phyloP scores from a whole-genome alignment of 2,888 invertebrate species.

The Spatulosminthurus flaviceps region DNA sequence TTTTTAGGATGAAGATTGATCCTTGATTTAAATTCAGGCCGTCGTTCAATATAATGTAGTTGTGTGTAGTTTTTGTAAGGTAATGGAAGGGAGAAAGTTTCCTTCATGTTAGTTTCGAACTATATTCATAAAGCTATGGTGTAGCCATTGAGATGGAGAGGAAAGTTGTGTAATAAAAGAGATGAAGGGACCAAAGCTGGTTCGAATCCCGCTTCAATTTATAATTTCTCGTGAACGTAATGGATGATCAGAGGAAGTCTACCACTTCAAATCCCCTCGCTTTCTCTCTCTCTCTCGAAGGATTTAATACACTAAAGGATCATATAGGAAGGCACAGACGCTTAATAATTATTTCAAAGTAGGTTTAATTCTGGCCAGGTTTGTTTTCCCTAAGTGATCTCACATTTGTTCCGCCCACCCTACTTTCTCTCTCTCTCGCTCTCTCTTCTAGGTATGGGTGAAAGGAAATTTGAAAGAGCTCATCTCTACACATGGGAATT shows the following conservation, averaged over 20 bases:
- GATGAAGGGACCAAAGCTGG: background rate
- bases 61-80: background rate
- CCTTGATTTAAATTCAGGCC: background rate
- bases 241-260: background rate
- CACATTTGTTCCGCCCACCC: too few relatives aligned
- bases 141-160: background rate
- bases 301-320: background rate
- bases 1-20: background rate
- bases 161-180: too few relatives aligned
- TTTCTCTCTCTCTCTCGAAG: too few relatives aligned
- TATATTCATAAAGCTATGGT: background rate
- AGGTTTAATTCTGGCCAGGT: background rate
- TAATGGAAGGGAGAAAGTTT: background rate
- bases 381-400: background rate
- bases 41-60: background rate
- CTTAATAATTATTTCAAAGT: slow-evolving; percentile 7
- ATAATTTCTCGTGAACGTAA: background rate
- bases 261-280: background rate
- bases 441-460: too few relatives aligned
- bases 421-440: too few relatives aligned
- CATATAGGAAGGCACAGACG: too few relatives aligned
- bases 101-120: background rate
- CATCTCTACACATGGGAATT: too few relatives aligned
- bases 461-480: too few relatives aligned
- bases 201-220: background rate